Base-by-base conservation (phyloP, 1,140 invertebrate species). In the Pogonus chalceus region DNA sequence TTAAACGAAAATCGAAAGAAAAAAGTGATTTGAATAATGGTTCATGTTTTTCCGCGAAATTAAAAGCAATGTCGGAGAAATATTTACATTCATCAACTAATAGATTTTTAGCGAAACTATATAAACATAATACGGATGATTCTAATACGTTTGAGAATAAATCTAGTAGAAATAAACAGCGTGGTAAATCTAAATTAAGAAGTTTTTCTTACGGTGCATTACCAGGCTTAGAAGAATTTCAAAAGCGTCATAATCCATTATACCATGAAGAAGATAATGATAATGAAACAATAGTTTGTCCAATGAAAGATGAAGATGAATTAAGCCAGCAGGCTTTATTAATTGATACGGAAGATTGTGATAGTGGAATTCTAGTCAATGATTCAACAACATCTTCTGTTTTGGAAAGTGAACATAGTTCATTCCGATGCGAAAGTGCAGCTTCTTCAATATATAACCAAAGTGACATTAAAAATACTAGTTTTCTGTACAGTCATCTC, bases 181-280 rank as follows among this genome's bases (percentile, higher is more conserved):
- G n/a, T n/a, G n/a, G 77, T 0, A 76, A 76, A 58, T 76, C 78
- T 20, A 81, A 84, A 67, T 63, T 84, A 35, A 71, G 85, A 12
- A 87, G 84, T 62, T 87, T 87, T 62, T 87, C 85, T 0, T 87
- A 86, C 57, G 85, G 84, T 1, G 80, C 83, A 2, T 62, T 87
- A 35, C 84, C 84, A 0, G 83, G 83, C 1, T 68, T 88, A 49
- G 82, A 85, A 53, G 84, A 86, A 62, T 78, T 87, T 49, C 76
- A 81, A 56, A 81, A 78, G 58, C 77, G 76, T 54, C 79, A 79
- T 53, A 75, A 73, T 64, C 74, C 78, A n/a, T 68, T 81, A 10
- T 80, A 75, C 59, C 73, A 77, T 54, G 78, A 80, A 50, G 72
- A 75, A 16, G 69, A 72, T 18, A 69, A 70, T 1, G 72, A 77